These are phyloP conservation scores for Tetranychus urticae DNA, from an alignment of 1,140 invertebrate genomes.

Conservation along the genomic window DNA sequence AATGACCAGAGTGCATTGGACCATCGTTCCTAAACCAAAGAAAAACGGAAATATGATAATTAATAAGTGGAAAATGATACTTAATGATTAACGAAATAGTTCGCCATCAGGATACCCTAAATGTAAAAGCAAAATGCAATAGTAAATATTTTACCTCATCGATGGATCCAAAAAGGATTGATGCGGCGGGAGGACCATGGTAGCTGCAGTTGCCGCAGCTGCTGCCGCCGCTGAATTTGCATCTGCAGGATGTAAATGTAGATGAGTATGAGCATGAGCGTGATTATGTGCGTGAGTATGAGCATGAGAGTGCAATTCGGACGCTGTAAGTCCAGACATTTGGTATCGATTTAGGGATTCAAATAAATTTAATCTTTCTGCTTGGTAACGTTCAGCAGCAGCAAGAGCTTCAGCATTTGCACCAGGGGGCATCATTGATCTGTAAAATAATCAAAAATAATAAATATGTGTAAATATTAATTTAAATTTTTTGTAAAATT, in stretches of 20 bases:
- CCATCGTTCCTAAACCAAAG: slow-evolving; percentile 22
- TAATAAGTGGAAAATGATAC: not conserved
- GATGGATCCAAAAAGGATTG: not conserved
- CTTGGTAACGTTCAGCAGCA: slow-evolving; percentile 20
- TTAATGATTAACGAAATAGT: no score
- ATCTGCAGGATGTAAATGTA: slow-evolving; percentile 53
- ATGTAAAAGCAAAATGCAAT: slow-evolving; percentile 16
- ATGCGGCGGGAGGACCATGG: slow-evolving; percentile 9
- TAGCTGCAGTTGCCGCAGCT: slow-evolving; percentile 29
- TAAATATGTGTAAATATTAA: slow-evolving; percentile 6
- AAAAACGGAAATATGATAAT: not conserved
- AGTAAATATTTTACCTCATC: not conserved
- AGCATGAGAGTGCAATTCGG: slow-evolving; percentile 44
- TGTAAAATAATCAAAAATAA: slow-evolving; percentile 10
- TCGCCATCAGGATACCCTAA: slow-evolving; percentile 20
- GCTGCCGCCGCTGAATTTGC: slow-evolving; percentile 25
- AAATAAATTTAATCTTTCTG: slow-evolving; percentile 36
- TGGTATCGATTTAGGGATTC: slow-evolving; percentile 53
- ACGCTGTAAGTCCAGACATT: slow-evolving; percentile 44
- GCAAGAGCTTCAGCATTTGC: slow-evolving; percentile 9
- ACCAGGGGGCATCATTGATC: slow-evolving; percentile 21
- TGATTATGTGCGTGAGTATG: slow-evolving; percentile 67
- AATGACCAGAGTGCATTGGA: slow-evolving; percentile 19
- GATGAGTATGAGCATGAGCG: slow-evolving; percentile 43
- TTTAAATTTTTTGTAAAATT: no score